Conservation (phyloP, 1,140 invertebrate species). For the Atopsyche davidsoni region DNA sequence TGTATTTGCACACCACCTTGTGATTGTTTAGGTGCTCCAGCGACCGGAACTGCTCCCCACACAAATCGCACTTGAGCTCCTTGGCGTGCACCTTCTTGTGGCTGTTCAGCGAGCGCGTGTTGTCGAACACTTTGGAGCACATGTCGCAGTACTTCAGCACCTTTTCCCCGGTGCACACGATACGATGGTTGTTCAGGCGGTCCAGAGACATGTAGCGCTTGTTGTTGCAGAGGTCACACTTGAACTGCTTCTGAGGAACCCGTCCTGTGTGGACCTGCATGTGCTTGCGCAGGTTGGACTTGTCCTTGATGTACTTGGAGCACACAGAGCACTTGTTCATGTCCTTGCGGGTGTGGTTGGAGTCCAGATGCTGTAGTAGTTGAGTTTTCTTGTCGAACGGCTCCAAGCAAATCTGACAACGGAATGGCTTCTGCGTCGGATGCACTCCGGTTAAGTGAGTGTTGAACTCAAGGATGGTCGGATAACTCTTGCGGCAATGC, state of each 20-base stretch:
- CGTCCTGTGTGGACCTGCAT: conserved; percentile 50
- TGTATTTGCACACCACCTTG: conserved; percentile 39
- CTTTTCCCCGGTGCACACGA: conserved; percentile 48
- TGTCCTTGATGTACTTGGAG: conserved; percentile 51
- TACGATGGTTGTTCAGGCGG: conserved; percentile 46
- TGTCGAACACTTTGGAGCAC: conserved; percentile 50
- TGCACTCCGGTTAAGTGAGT: conserved; percentile 48
- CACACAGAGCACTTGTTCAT: conserved; percentile 50
- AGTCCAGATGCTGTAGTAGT: conserved; percentile 45
- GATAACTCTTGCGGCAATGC: conserved; percentile 48
- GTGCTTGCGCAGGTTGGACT: conserved; percentile 48
- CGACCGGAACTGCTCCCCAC: conserved; percentile 47
- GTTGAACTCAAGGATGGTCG: conserved; percentile 47
- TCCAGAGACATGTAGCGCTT: conserved; percentile 49
- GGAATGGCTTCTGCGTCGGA: conserved; percentile 47
- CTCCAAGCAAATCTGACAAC: conserved; percentile 48
- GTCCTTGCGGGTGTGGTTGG: conserved; percentile 46
- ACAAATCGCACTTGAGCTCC: conserved; percentile 47
- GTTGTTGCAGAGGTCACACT: conserved; percentile 49
- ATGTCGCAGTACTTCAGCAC: conserved; percentile 48
- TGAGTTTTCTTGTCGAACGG: conserved; percentile 47
- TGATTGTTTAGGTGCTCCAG: conserved; percentile 47
- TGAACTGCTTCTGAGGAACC: conserved; percentile 49
- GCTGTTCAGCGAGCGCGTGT: conserved; percentile 49
- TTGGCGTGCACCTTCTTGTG: conserved; percentile 49